These are phyloP conservation scores for Aradus depressus DNA, from an alignment of 2,888 invertebrate species.

Conservation along the genomic window DNA sequence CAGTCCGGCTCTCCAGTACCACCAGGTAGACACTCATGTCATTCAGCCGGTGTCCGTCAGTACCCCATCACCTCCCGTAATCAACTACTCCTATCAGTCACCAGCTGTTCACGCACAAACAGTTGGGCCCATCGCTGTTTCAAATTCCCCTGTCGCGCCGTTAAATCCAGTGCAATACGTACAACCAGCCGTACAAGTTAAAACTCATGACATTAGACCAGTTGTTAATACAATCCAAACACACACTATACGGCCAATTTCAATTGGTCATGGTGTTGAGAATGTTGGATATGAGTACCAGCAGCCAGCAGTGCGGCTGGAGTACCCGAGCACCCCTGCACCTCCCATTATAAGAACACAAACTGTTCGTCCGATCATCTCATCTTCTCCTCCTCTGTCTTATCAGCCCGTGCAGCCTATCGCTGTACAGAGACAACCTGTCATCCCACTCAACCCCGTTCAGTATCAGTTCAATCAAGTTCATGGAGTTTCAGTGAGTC, in stretches of 20 bases:
- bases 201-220: not conserved
- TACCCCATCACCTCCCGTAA: slow-evolving; percentile 21
- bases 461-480: slow-evolving; percentile 8
- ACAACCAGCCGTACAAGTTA: not conserved
- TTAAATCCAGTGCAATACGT: slow-evolving; percentile 28
- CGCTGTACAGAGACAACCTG: slow-evolving; percentile 6
- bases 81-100: slow-evolving; percentile 16
- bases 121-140: not conserved
- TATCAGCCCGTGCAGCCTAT: slow-evolving; percentile 20
- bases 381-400: slow-evolving; percentile 23
- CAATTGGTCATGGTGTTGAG: not conserved
- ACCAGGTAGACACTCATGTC: slow-evolving; percentile 10
- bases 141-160: slow-evolving; percentile 20
- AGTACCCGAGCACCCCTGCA: slow-evolving; percentile 14
- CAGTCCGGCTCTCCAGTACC: not conserved
- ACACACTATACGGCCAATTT: not conserved
- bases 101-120: slow-evolving; percentile 18
- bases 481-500: not conserved
- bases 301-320: slow-evolving; percentile 11
- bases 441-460: slow-evolving; percentile 9
- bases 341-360: slow-evolving; percentile 6
- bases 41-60: slow-evolving; percentile 22
- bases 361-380: slow-evolving; percentile 10
- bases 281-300: not conserved
- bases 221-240: not conserved